phyloP scores from a whole-genome alignment of 2,888 invertebrate species.

The Bhutanitis thaidina region DNA sequence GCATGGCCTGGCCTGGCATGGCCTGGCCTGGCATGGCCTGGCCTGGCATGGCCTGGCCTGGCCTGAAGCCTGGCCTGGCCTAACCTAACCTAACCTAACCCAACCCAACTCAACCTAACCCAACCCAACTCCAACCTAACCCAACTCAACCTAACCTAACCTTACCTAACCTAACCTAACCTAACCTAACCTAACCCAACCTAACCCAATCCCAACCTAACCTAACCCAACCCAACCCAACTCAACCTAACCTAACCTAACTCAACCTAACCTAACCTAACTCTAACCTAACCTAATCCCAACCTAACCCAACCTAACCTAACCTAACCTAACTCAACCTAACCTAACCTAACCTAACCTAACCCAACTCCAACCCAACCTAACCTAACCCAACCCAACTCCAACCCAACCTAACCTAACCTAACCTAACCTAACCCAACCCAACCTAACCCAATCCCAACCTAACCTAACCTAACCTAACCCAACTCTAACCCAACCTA shows the following conservation, averaged over 20 bases:
- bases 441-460: conserved; percentile 4
- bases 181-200: conserved; percentile 9
- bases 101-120: neutral
- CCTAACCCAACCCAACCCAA: conserved; percentile 13
- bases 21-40: conserved; percentile 11
- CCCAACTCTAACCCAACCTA: conserved; percentile 21
- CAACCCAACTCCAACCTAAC: conserved; percentile 5
- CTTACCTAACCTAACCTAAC: conserved; percentile 7
- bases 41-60: conserved; percentile 17
- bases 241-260: conserved; percentile 14
- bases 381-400: conserved; percentile 22
- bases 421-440: conserved; percentile 12
- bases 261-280: conserved; percentile 14
- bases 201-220: conserved; percentile 11
- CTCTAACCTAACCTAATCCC: conserved; percentile 20
- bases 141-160: conserved; percentile 8
- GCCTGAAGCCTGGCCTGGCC: conserved; percentile 10
- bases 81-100: conserved; percentile 6
- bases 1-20: no score
- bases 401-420: conserved; percentile 21
- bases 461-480: conserved; percentile 14
- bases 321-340: conserved; percentile 19
- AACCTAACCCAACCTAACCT: conserved; percentile 21
- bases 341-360: conserved; percentile 22
- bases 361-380: conserved; percentile 20